Evolutionary conservation across 2,888 invertebrate genomes (phyloP), one percentile per base, ranked within the genome.

Genomic region (Standfussiana lucernea): DNA sequence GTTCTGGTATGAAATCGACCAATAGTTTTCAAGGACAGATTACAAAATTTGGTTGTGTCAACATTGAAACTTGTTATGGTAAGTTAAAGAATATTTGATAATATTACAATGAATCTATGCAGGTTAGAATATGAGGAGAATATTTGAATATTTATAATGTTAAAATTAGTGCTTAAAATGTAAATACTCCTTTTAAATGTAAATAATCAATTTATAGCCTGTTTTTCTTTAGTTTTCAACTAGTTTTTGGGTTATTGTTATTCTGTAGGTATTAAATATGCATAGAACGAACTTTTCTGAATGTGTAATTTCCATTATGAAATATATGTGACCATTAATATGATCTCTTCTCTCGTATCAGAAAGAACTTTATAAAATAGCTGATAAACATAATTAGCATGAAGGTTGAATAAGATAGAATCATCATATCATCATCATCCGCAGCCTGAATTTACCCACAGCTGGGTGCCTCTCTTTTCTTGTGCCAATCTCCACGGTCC

Each of bases 1-100:
- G 24, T 59, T 59, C 13, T 0, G 47, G 28, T 1, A 24, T 78
- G 59, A 78, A 82, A 73, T 72, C 32, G 24, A 37, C 79, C 28
- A 0, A 15, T 45, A 35, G 24, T 7, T 10, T 8, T 83, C 82
- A 82, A 82, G 82, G 83, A 67, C 83, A 68, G 4, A 11, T 82
- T 68, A 68, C 75, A 40, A 35, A 79, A 82, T 71, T 37, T 45
- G 7, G n/a, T 62, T 77, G 15, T 69, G 28, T 61, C 66, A 82
- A 70, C 15, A 32, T 42, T 1, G 13, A 35, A 5, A 4, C 15
- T 24, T 40, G 37, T 50, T 59, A 67, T 28, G 13, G 8, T 40
- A 61, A 28, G 13, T 37, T 40, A 18, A 45, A 7, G 40, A 35
- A 35, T 56, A 77, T 64, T 77, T 72, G 7, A 50, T 2, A n/a